Evolutionary conservation across 2,797 vertebrate species (phyloP), one percentile per base, ranked within the genome.

Genomic region (Miichthys miiuy): DNA sequence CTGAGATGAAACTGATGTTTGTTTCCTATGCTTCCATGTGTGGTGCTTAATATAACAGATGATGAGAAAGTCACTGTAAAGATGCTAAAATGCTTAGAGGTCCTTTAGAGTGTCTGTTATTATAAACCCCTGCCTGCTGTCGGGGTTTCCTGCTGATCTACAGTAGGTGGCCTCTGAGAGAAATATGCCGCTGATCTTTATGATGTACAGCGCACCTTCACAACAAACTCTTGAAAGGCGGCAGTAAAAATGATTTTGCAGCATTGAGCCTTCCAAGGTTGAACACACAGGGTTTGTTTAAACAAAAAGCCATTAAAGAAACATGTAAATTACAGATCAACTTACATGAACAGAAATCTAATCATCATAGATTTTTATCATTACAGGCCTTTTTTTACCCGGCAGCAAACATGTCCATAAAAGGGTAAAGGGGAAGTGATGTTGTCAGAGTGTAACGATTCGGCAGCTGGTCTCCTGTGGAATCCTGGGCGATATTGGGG

Each of bases 381-480:
- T 74, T 48, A 42, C 27, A 42, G 68, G 46, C 41, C 30, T 69
- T 72, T 46, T 46, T 27, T 55, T 54, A n/a, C 8, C 10, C 20
- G 1, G 44, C 70, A 42, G 41, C 51, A 42, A 80, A 66, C 56
- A 64, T 87, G 72, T 52, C 95, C 92, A 91, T 94, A 94, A 87
- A 95, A 93, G 94, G 94, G 71, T 46, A 85, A 80, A 82, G 73
- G 69, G 95, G 94, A 96, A 93, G 92, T 91, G 85, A 81, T 90
- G 90, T 88, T 63, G 78, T 92, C 88, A 92, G 86, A 79, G 85
- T 41, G 80, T 11, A 84, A 66, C 66, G 72, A 86, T 80, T 63
- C 75, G 72, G 71, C 84, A 84, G 83, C 79, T 65, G 82, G 79
- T 77, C 85, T 73, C 48, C 65, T 64, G 84, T 84, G 91, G 88